Percentiles rank a stretch among this genome's conserved stretches.
These are phyloP conservation scores for Emydocephalus ijimae DNA, from an alignment of 2,113 vertebrate species.

Conservation along the genomic window DNA sequence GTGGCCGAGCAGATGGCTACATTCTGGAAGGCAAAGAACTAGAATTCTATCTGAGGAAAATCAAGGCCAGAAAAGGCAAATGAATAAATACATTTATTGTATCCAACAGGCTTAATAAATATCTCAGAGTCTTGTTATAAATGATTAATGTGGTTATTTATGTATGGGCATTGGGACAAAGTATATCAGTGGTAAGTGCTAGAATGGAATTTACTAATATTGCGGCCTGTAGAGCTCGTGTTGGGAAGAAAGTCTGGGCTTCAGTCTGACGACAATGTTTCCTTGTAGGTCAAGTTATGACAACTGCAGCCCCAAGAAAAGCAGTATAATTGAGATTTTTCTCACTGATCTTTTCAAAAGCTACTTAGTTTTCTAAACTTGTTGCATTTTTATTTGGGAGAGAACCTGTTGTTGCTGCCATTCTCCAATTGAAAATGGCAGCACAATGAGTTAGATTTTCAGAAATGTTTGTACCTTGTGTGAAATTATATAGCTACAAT, in stretches of 20 bases:
- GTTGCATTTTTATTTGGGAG: not conserved
- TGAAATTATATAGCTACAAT: not conserved
- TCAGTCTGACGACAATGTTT: not conserved
- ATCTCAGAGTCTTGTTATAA: conserved; percentile 28
- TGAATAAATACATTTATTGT: conserved; percentile 74
- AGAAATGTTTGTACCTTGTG: not conserved
- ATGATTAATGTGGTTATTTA: conserved; percentile 30
- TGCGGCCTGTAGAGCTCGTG: not conserved
- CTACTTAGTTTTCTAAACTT: conserved; percentile 30
- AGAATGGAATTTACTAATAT: not conserved
- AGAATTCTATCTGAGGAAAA: conserved; percentile 98
- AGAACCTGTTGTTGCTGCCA: not conserved
- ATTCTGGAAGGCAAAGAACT: conserved; percentile 95
- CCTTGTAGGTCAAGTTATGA: not conserved
- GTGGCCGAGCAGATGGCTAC: conserved; percentile 94
- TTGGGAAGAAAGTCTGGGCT: not conserved
- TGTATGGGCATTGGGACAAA: not conserved
- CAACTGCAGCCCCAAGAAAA: too few species aligned
- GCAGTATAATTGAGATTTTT: not conserved
- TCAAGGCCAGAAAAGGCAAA: conserved; percentile 99
- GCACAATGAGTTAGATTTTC: too few species aligned
- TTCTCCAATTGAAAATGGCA: not conserved
- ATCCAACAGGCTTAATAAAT: conserved; percentile 66
- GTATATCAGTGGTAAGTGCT: not conserved
- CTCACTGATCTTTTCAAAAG: conserved; percentile 49